Conservation (phyloP, 2,797 vertebrate genomes). For the Otus scops region DNA sequence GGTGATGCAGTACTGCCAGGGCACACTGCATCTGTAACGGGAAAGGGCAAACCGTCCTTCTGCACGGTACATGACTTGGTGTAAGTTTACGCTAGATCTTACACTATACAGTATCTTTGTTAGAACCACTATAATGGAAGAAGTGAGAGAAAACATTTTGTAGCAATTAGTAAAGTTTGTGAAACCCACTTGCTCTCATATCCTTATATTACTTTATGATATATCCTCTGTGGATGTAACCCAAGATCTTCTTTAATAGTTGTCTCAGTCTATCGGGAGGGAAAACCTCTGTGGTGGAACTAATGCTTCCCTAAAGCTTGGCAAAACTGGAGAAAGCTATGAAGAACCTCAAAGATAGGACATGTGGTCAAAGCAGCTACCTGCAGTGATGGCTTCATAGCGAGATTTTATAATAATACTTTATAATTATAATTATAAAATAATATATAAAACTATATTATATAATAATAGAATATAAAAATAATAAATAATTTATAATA, state of each 20-base stretch:
- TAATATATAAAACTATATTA: too few species aligned
- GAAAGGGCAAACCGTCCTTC: not conserved
- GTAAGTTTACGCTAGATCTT: not conserved
- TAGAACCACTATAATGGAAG: not conserved
- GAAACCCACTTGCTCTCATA: not conserved
- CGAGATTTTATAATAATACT: not conserved
- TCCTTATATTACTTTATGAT: not conserved
- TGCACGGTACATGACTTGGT: fast-evolving
- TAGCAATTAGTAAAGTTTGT: not conserved
- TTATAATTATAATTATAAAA: too few species aligned
- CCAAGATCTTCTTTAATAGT: not conserved
- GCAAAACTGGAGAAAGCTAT: not conserved
- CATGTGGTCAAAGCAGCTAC: not conserved
- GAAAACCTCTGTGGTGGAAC: not conserved
- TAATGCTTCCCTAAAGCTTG: not conserved
- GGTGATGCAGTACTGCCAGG: not conserved
- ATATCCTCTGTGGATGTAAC: not conserved
- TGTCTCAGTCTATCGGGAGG: not conserved
- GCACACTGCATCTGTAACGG: fast-evolving
- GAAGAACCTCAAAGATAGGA: not conserved
- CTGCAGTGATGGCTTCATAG: not conserved
- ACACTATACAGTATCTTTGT: fast-evolving
- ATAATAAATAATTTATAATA: too few species aligned
- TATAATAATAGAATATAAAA: too few species aligned
- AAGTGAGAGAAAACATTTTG: not conserved